A percentile compares a stretch with the other conserved stretches of the same genome.
phyloP scores from a whole-genome alignment of 2,888 invertebrate species.

The Spodoptera exigua region DNA sequence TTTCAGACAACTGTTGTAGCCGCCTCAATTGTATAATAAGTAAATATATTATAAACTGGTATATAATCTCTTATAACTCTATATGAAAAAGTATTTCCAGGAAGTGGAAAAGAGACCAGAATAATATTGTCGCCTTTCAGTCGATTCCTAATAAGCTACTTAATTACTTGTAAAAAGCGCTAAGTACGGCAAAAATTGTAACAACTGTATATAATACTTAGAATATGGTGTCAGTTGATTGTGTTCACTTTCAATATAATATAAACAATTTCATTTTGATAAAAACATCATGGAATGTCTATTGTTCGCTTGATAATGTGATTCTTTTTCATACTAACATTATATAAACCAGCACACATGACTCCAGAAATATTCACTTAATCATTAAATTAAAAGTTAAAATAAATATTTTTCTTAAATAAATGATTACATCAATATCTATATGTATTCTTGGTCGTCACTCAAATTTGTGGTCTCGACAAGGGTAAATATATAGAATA shows the following conservation, averaged over 20 bases:
- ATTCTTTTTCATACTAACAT: constrained; percentile 35
- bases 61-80: constrained; percentile 64
- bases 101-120: constrained; percentile 79
- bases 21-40: constrained; percentile 43
- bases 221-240: constrained; percentile 35
- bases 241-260: constrained; percentile 29
- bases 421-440: constrained; percentile 55
- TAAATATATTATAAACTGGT: constrained; percentile 61
- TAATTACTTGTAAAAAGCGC: constrained; percentile 69
- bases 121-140: constrained; percentile 86
- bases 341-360: constrained; percentile 47
- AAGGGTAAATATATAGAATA: too few species aligned
- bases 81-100: constrained; percentile 69
- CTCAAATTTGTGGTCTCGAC: constrained; percentile 4
- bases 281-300: constrained; percentile 71
- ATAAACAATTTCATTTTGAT: constrained; percentile 37
- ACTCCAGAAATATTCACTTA: constrained; percentile 55
- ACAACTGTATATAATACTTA: constrained; percentile 61
- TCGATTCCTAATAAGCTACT: constrained; percentile 77
- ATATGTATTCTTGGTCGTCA: constrained; percentile 53
- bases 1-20: constrained; percentile 27
- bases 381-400: constrained; percentile 40
- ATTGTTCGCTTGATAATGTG: constrained; percentile 62
- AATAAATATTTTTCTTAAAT: constrained; percentile 57
- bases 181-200: constrained; percentile 74